Conservation (phyloP, 2,888 invertebrate genomes). For the Cephalotes varians region DNA sequence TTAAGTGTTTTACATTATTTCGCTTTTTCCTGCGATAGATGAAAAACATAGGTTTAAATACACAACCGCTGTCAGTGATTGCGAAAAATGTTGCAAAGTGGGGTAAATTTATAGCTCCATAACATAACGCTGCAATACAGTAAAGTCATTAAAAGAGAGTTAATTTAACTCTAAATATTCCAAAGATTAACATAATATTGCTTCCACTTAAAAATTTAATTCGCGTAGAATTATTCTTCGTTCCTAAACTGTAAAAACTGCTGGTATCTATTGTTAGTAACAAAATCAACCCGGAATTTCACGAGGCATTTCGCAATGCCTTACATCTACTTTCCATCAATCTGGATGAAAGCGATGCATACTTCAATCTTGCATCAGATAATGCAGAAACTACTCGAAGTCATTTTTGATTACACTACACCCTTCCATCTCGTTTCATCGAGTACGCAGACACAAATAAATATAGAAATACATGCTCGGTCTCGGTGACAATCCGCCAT, state of each 20-base stretch:
- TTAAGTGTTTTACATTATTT: slow-evolving; percentile 15
- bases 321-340: neutral
- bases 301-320: neutral
- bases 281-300: neutral
- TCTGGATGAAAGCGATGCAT: slow-evolving; percentile 1
- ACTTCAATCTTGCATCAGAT: neutral
- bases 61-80: slow-evolving; percentile 28
- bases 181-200: neutral
- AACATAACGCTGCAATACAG: neutral
- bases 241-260: neutral
- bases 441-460: slow-evolving; percentile 17
- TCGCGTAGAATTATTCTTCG: neutral
- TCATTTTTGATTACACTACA: slow-evolving; percentile 4
- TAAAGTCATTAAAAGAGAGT: neutral
- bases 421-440: slow-evolving; percentile 33
- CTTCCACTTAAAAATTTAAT: neutral
- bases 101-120: neutral
- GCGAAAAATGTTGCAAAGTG: slow-evolving; percentile 20
- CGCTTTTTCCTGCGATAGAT: slow-evolving; percentile 23
- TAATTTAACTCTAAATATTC: neutral
- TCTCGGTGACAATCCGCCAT: slow-evolving; percentile 14
- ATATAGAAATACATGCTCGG: slow-evolving; percentile 23
- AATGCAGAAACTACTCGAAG: slow-evolving; percentile 19
- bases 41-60: slow-evolving; percentile 25
- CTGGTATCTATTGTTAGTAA: neutral